Conservation (phyloP, 2,113 vertebrate genomes). For the Rissa tridactyla region DNA sequence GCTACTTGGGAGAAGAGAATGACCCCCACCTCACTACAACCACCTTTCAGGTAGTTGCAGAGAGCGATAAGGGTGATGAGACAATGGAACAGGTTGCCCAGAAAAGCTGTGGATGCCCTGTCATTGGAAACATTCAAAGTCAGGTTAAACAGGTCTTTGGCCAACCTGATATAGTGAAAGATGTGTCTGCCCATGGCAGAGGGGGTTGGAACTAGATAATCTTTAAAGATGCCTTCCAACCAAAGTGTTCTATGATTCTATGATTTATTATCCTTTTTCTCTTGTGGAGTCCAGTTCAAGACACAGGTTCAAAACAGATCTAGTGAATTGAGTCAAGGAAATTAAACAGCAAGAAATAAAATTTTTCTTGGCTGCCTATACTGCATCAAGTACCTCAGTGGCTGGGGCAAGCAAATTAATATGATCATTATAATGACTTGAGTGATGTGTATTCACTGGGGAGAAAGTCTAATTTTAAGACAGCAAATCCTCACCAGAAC, state of each 20-base stretch:
- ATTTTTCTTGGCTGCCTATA: background rate
- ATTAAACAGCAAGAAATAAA: background rate
- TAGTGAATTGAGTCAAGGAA: background rate
- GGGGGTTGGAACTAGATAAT: background rate
- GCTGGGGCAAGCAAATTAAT: background rate
- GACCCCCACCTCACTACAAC: rapidly evolving
- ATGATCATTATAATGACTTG: background rate
- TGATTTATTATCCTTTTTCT: background rate
- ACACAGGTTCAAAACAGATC: background rate
- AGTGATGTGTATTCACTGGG: background rate
- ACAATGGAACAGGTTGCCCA: background rate
- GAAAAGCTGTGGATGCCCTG: background rate
- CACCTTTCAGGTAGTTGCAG: background rate
- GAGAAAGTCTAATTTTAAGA: background rate
- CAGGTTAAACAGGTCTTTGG: background rate
- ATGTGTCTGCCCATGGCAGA: background rate
- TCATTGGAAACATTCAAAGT: background rate
- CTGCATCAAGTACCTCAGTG: background rate
- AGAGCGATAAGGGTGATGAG: background rate
- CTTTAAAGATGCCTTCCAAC: background rate
- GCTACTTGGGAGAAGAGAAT: background rate
- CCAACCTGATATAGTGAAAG: background rate
- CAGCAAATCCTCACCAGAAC: background rate
- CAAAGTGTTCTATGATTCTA: background rate
- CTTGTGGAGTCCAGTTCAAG: background rate